A percentile compares a stretch with the other conserved stretches of the same genome.
Conservation (phyloP, 1,140 invertebrate species). For the Idris sp. region DNA sequence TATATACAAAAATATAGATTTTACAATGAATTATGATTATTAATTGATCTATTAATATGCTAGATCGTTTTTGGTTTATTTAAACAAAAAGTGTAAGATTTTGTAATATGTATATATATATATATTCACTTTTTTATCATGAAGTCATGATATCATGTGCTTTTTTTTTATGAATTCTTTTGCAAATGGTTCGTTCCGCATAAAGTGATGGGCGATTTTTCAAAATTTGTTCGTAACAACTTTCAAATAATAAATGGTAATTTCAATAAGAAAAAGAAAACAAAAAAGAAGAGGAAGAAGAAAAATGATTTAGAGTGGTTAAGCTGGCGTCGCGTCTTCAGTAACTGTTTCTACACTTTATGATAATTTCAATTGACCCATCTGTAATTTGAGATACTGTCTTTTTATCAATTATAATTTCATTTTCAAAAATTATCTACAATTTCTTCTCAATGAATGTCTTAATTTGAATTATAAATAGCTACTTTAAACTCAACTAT, state of each 20-base stretch:
- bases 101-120: slow-evolving; percentile 37
- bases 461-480: too few relatives aligned
- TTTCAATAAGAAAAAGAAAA: too few relatives aligned
- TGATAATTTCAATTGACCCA: slow-evolving; percentile 41
- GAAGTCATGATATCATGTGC: slow-evolving; percentile 66
- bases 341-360: slow-evolving; percentile 43
- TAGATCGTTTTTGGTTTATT: too few relatives aligned
- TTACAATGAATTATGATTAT: too few relatives aligned
- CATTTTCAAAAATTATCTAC: not conserved
- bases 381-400: slow-evolving; percentile 2
- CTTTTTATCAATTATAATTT: not conserved
- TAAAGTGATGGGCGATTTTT: slow-evolving; percentile 69
- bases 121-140: slow-evolving; percentile 57
- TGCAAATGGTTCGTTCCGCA: slow-evolving; percentile 70
- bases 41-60: too few relatives aligned
- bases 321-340: slow-evolving; percentile 73
- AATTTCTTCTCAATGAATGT: too few relatives aligned
- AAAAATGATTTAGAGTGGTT: slow-evolving; percentile 66
- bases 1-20: too few relatives aligned
- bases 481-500: too few relatives aligned
- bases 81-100: too few relatives aligned
- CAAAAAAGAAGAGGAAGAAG: slow-evolving; percentile 57
- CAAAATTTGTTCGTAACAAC: slow-evolving; percentile 56
- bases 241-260: slow-evolving; percentile 57
- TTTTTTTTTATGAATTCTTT: slow-evolving; percentile 74